These are phyloP conservation scores for Trachemys scripta DNA, from an alignment of 2,113 vertebrate species.

Conservation along the genomic window DNA sequence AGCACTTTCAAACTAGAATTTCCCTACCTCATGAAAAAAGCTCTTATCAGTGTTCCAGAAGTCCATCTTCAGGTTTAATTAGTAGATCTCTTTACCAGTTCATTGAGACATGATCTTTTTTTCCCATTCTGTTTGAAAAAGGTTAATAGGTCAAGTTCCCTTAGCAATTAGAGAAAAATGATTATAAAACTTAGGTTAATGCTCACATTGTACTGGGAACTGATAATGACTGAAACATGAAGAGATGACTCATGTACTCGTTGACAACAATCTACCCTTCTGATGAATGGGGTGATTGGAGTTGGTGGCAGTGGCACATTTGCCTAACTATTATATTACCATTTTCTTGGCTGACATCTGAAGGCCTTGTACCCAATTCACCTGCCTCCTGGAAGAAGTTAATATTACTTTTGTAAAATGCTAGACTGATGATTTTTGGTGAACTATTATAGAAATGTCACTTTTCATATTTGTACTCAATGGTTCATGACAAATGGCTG, in stretches of 20 bases:
- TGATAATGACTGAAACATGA: not conserved
- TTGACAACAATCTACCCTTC: not conserved
- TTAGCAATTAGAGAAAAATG: not conserved
- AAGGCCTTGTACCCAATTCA: not conserved
- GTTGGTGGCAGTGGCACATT: not conserved
- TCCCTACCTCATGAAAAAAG: not conserved
- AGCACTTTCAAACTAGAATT: fast-evolving
- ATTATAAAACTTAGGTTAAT: not conserved
- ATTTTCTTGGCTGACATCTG: not conserved
- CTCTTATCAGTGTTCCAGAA: not conserved
- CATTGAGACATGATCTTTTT: not conserved
- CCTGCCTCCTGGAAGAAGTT: not conserved
- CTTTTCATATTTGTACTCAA: not conserved
- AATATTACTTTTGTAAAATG: not conserved
- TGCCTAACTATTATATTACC: not conserved
- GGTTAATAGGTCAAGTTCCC: not conserved
- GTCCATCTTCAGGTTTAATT: not conserved
- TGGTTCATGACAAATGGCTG: not conserved
- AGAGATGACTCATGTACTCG: not conserved
- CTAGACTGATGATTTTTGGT: not conserved
- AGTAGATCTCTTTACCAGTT: not conserved
- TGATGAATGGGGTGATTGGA: not conserved
- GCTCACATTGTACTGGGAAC: not conserved
- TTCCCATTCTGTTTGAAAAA: not conserved
- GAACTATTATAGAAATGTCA: not conserved